Conservation (phyloP, 2,888 invertebrate species). For the Helicoverpa assulta region DNA sequence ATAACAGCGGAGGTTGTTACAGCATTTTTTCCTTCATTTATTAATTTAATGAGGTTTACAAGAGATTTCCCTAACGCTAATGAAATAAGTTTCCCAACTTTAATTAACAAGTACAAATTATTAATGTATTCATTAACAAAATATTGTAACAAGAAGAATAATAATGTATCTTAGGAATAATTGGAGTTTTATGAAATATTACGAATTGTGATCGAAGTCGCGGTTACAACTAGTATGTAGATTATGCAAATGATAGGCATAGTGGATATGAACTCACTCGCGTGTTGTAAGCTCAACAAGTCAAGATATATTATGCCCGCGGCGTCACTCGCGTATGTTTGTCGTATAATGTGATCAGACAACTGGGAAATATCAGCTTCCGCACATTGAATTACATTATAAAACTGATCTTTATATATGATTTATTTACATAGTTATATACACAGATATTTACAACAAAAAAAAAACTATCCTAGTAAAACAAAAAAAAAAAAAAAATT, state of each 20-base stretch:
- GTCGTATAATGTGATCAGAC: constrained; percentile 4
- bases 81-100: constrained; percentile 18
- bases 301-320: constrained; percentile 16
- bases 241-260: neutral
- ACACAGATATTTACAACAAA: too few relatives aligned
- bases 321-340: constrained; percentile 7
- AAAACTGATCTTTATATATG: too few relatives aligned
- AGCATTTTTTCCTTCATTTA: neutral
- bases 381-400: neutral
- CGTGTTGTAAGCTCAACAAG: neutral
- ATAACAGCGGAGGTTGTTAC: neutral
- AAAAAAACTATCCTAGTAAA: too few relatives aligned
- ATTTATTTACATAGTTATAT: too few relatives aligned
- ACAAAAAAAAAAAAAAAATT: too few relatives aligned
- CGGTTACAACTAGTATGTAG: constrained; percentile 2
- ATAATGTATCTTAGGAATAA: neutral
- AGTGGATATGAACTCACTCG: neutral
- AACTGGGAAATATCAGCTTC: neutral
- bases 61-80: neutral
- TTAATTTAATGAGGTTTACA: neutral
- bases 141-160: neutral
- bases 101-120: neutral
- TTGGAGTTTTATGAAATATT: neutral
- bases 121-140: neutral
- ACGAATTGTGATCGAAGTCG: constrained; percentile 1